These are phyloP conservation scores for Drosophila falleni DNA, from an alignment of 2,888 invertebrate species.

Conservation along the genomic window DNA sequence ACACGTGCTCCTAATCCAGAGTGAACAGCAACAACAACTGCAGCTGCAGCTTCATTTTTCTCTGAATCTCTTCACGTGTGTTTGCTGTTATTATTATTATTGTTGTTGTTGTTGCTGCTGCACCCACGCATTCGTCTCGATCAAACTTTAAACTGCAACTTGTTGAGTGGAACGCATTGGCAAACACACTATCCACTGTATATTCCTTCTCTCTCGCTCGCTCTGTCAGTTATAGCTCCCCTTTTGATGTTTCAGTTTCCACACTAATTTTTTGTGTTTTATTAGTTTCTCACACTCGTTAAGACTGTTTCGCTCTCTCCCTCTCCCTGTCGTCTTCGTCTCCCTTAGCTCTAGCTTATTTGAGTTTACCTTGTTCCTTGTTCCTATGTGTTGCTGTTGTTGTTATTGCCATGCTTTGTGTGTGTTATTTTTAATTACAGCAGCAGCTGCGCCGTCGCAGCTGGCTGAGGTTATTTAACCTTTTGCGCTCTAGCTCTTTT, in stretches of 20 bases:
- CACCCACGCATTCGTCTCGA: conserved; percentile 35
- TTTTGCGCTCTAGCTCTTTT: conserved; percentile 15
- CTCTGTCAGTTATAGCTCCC: conserved; percentile 11
- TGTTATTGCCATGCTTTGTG: conserved; percentile 25
- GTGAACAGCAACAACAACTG: conserved; percentile 17
- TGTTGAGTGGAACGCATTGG: conserved; percentile 43
- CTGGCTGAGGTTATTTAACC: conserved; percentile 69
- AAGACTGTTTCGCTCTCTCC: conserved; percentile 8
- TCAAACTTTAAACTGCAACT: conserved; percentile 49
- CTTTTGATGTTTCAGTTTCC: conserved; percentile 8
- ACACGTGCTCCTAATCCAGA: conserved; percentile 43
- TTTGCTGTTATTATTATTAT: background rate
- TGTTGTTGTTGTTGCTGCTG: background rate
- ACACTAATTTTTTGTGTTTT: conserved; percentile 13
- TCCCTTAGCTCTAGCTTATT: background rate
- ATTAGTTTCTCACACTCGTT: conserved; percentile 46
- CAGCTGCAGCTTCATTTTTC: conserved; percentile 10
- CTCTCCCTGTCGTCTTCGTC: background rate
- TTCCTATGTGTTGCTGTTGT: conserved; percentile 10
- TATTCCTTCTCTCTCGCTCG: background rate
- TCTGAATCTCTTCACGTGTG: background rate
- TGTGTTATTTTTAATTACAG: conserved; percentile 74
- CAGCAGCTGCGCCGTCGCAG: conserved; percentile 76
- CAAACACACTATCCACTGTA: conserved; percentile 34
- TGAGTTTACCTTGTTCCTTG: conserved; percentile 29